Conservation (phyloP, 1,140 invertebrate species). For the Battus philenor region DNA sequence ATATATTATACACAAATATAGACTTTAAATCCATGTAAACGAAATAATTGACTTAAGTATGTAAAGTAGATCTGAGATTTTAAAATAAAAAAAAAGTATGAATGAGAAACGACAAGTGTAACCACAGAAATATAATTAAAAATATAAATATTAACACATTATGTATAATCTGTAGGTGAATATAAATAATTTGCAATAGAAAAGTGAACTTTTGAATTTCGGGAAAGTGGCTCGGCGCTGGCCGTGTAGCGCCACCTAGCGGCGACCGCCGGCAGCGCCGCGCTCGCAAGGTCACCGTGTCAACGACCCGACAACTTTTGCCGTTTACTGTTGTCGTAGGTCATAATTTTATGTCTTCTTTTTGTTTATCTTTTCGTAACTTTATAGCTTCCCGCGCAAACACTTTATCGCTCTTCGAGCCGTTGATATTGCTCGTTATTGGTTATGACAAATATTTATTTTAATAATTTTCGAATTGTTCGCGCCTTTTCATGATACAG, state of each 20-base stretch:
- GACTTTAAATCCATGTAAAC: no score
- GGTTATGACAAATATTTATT: slow-evolving; percentile 11
- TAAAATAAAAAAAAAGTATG: no score
- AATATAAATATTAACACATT: no score
- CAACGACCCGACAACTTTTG: slow-evolving; percentile 73
- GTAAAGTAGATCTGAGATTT: no score
- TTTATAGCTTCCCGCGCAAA: slow-evolving; percentile 63
- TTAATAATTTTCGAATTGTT: slow-evolving; percentile 6
- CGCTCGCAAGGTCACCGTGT: slow-evolving; percentile 67
- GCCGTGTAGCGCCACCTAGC: slow-evolving; percentile 50
- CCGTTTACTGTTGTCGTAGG: slow-evolving; percentile 73
- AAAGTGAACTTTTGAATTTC: no score
- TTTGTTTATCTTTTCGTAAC: slow-evolving; percentile 75
- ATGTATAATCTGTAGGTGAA: no score
- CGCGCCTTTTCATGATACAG: slow-evolving; percentile 14
- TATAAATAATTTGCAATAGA: no score
- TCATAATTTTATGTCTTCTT: slow-evolving; percentile 76
- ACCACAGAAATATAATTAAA: no score
- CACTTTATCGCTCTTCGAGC: slow-evolving; percentile 9
- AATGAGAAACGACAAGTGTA: no score
- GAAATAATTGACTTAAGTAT: no score
- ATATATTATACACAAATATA: no score
- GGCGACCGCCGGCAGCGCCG: slow-evolving; percentile 34
- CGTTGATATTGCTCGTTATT: slow-evolving; percentile 12
- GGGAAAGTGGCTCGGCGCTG: no score